Percentiles rank a stretch among this genome's conserved stretches.
These are phyloP conservation scores for Phaetusa simplex DNA, from an alignment of 2,113 vertebrate species.

Conservation along the genomic window DNA sequence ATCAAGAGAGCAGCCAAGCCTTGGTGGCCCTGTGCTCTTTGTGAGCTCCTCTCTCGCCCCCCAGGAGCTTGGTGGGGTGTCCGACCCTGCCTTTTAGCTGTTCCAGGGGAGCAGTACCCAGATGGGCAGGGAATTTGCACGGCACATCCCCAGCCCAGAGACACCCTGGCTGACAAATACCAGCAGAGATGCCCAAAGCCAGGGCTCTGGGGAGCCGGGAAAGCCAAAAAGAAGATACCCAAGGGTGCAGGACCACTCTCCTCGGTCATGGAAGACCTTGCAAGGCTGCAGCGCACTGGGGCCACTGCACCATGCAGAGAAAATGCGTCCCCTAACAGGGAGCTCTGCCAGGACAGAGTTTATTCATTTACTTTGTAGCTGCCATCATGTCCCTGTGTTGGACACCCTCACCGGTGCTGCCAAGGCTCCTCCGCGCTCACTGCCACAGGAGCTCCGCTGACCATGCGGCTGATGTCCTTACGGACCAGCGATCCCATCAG, in stretches of 20 bases:
- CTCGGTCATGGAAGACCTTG: not conserved
- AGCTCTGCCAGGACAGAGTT: not conserved
- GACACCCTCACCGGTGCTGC: accelerated
- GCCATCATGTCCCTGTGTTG: not conserved
- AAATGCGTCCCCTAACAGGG: not conserved
- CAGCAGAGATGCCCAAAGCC: not conserved
- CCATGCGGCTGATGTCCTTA: not conserved
- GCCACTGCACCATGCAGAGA: not conserved
- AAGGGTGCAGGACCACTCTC: not conserved
- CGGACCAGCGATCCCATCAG: not conserved
- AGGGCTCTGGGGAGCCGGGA: not conserved
- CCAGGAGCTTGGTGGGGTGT: not conserved
- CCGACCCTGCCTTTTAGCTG: not conserved
- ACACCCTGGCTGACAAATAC: not conserved
- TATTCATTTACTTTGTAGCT: not conserved
- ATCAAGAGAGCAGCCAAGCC: not conserved
- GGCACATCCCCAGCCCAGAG: not conserved
- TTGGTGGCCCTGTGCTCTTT: not conserved
- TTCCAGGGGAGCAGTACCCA: not conserved
- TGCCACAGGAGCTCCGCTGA: not conserved
- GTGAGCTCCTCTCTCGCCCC: not conserved
- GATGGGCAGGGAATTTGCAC: not conserved
- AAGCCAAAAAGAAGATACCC: not conserved
- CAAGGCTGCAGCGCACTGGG: not conserved
- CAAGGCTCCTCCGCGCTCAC: not conserved